phyloP scores from a whole-genome alignment of 2,888 invertebrate species.

The Acleris cristana region DNA sequence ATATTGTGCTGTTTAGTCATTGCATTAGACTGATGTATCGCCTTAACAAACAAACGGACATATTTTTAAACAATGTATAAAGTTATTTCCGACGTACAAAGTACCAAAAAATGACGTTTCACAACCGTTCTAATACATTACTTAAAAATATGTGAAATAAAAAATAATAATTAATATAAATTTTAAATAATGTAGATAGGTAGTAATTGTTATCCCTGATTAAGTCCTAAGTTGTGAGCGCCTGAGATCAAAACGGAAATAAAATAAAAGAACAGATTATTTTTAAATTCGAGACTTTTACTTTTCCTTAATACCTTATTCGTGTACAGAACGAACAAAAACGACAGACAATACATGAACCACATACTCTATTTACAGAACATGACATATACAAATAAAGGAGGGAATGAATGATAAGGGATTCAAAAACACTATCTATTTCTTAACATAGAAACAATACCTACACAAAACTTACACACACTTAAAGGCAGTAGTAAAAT shows the following conservation, averaged over 20 bases:
- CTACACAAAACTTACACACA: neutral
- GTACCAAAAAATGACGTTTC: slow-evolving; percentile 8
- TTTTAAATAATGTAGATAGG: slow-evolving; percentile 55
- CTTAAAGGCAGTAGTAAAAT: neutral
- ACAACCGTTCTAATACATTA: slow-evolving; percentile 45
- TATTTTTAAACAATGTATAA: slow-evolving; percentile 59
- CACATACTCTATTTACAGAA: neutral
- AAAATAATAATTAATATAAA: slow-evolving; percentile 49
- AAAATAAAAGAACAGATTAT: slow-evolving; percentile 80
- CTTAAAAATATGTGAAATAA: slow-evolving; percentile 56
- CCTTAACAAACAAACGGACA: slow-evolving; percentile 56
- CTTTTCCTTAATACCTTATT: slow-evolving; percentile 38
- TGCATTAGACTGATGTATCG: slow-evolving; percentile 76
- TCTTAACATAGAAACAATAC: neutral
- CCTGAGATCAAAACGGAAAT: slow-evolving; percentile 73
- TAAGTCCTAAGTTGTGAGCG: slow-evolving; percentile 65
- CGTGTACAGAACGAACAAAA: slow-evolving; percentile 1
- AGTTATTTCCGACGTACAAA: slow-evolving; percentile 23
- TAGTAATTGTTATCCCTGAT: slow-evolving; percentile 66
- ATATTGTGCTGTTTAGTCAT: slow-evolving; percentile 66
- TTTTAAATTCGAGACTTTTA: slow-evolving; percentile 63
- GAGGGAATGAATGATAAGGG: neutral
- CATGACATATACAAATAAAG: neutral
- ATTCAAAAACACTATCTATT: neutral
- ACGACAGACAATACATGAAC: neutral